Percentiles rank a stretch among this genome's conserved stretches.
Evolutionary conservation across 2,113 vertebrate genomes (phyloP).

Genomic region (Balaeniceps rex): DNA sequence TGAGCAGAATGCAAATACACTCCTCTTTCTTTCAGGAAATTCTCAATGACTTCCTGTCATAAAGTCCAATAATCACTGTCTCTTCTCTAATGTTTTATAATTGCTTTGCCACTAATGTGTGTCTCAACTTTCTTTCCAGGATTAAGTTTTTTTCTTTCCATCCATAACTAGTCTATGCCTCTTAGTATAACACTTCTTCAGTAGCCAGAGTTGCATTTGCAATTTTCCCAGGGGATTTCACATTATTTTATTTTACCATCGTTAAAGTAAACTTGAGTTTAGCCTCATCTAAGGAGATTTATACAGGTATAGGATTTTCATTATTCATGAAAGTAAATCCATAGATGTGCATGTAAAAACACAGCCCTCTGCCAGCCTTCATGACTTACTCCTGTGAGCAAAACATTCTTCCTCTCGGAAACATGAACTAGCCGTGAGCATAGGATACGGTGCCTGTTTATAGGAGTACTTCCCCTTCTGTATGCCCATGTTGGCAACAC

Average conservation of each 20-base stretch:
- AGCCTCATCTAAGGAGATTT: not conserved
- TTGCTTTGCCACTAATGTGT: not conserved
- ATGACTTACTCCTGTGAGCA: not conserved
- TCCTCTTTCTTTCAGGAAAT: constrained; percentile 31
- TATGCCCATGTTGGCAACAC: not conserved
- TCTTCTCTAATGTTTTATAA: not conserved
- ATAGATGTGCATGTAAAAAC: not conserved
- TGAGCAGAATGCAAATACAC: not conserved
- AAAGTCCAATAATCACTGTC: not conserved
- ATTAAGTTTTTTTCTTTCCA: not conserved
- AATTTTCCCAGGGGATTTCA: not conserved
- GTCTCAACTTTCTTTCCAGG: not conserved
- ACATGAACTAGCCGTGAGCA: fast-evolving
- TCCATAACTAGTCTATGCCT: not conserved
- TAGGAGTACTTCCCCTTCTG: not conserved
- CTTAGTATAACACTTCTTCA: not conserved
- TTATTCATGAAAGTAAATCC: not conserved
- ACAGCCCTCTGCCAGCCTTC: not conserved
- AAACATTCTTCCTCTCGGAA: not conserved
- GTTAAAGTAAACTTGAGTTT: not conserved
- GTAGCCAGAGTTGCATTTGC: not conserved
- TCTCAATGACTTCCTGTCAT: constrained; percentile 18
- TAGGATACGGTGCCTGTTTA: fast-evolving
- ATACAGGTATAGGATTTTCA: not conserved
- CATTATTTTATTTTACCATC: not conserved